A percentile compares a stretch with the other conserved stretches of the same genome.
These are phyloP conservation scores for Phenacoccus solenopsis DNA, from an alignment of 1,140 invertebrate species.

Conservation along the genomic window DNA sequence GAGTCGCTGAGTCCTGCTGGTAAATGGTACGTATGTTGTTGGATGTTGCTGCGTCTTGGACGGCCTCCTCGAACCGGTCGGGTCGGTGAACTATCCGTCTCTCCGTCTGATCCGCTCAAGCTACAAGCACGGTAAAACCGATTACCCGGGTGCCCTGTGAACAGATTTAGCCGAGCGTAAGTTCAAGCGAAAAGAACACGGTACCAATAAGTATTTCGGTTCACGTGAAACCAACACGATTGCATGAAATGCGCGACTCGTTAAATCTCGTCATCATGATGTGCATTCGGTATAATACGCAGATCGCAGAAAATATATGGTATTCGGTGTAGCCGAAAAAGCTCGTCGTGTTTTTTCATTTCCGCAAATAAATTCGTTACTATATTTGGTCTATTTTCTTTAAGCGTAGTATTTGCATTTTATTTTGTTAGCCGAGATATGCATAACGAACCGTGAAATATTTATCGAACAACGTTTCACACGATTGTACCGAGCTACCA, in stretches of 20 bases:
- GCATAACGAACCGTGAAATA: neutral
- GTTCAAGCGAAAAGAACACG: no score
- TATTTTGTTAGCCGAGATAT: neutral
- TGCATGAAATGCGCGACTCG: no score
- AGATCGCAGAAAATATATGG: no score
- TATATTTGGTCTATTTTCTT: neutral
- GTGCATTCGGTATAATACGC: no score
- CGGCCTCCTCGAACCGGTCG: slow-evolving; percentile 6
- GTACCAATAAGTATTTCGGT: no score
- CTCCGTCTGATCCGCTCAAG: slow-evolving; percentile 4
- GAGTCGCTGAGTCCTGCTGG: slow-evolving; percentile 55
- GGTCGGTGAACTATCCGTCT: slow-evolving; percentile 12
- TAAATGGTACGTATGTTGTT: slow-evolving; percentile 32
- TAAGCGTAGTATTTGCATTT: neutral
- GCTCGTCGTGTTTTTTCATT: neutral
- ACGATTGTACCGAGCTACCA: neutral
- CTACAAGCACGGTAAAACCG: slow-evolving; percentile 11
- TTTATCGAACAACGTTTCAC: neutral
- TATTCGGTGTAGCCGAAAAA: no score
- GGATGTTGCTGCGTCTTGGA: neutral
- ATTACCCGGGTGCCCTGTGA: slow-evolving; percentile 10
- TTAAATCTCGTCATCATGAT: no score
- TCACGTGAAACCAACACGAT: no score
- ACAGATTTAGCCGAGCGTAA: no score
- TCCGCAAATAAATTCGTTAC: neutral